Conservation (phyloP, 92 coral and sea anemone species). For the Parazoanthus atlanticus region DNA sequence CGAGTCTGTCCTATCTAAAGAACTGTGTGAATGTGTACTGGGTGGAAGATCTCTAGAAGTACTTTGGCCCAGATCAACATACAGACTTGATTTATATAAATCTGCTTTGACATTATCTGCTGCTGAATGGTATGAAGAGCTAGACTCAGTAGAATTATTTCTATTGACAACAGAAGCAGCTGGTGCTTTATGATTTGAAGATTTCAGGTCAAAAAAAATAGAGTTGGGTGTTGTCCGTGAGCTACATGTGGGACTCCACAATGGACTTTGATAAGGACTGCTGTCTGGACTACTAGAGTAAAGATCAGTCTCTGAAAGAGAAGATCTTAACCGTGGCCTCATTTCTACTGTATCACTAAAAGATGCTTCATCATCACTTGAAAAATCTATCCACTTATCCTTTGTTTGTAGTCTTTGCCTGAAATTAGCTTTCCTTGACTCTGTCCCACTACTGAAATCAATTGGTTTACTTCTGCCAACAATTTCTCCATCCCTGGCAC, state of each 20-base stretch:
- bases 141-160: not conserved
- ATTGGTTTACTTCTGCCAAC: conserved; percentile 35
- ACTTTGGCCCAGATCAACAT: conserved; percentile 44
- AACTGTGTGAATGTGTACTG: conserved; percentile 12
- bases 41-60: not conserved
- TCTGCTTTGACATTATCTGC: conserved; percentile 33
- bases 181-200: conserved; percentile 6
- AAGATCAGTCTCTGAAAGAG: conserved; percentile 60
- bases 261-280: conserved; percentile 44
- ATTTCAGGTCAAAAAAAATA: conserved; percentile 22
- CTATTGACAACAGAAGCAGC: not conserved
- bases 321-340: conserved; percentile 45
- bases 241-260: conserved; percentile 31
- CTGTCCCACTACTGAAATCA: conserved; percentile 18
- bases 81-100: conserved; percentile 44
- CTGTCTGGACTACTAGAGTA: conserved; percentile 52
- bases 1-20: conserved; percentile 48
- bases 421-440: not conserved
- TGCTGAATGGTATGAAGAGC: conserved; percentile 13
- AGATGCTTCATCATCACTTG: conserved; percentile 44
- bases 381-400: conserved; percentile 51
- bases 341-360: conserved; percentile 19
- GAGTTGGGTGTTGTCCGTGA: conserved; percentile 39
- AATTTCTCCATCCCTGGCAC: conserved; percentile 24
- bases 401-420: conserved; percentile 1